phyloP scores from a whole-genome alignment of 2,113 vertebrate species.

The Rousettus leschenaultii region DNA sequence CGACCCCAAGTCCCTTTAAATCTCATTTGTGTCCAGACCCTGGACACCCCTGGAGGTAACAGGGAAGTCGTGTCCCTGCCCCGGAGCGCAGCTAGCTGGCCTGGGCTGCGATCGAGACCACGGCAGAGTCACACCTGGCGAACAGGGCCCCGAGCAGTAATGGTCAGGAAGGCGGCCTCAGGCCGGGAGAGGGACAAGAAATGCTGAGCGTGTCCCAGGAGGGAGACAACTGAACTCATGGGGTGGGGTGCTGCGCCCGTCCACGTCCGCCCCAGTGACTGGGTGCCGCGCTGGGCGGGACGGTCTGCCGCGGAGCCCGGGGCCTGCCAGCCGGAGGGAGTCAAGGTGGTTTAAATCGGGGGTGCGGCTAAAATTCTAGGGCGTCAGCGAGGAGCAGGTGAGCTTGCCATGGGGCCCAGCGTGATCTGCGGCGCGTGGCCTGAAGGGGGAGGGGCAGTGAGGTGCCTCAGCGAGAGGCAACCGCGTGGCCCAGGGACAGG shows the following conservation, averaged over 20 bases:
- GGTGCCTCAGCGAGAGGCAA: accelerated
- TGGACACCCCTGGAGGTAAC: neutral
- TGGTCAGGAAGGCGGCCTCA: accelerated
- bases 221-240: accelerated
- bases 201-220: neutral
- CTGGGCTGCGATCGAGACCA: neutral
- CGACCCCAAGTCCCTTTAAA: neutral
- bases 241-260: neutral
- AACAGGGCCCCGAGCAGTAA: neutral
- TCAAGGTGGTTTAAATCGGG: accelerated
- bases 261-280: neutral
- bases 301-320: neutral
- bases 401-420: neutral
- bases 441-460: neutral
- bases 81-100: neutral
- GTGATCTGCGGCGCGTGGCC: neutral
- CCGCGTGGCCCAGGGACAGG: too few species aligned
- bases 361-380: too few species aligned
- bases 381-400: too few species aligned
- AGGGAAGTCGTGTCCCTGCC: accelerated
- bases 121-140: neutral
- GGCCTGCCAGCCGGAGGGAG: neutral
- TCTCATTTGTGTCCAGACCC: neutral
- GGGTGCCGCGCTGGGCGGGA: accelerated
- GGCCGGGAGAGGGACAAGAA: too few species aligned